A percentile compares a stretch with the other conserved stretches of the same genome.
These are phyloP conservation scores for Indicator maculatus DNA, from an alignment of 2,113 vertebrate genomes.

Conservation along the genomic window DNA sequence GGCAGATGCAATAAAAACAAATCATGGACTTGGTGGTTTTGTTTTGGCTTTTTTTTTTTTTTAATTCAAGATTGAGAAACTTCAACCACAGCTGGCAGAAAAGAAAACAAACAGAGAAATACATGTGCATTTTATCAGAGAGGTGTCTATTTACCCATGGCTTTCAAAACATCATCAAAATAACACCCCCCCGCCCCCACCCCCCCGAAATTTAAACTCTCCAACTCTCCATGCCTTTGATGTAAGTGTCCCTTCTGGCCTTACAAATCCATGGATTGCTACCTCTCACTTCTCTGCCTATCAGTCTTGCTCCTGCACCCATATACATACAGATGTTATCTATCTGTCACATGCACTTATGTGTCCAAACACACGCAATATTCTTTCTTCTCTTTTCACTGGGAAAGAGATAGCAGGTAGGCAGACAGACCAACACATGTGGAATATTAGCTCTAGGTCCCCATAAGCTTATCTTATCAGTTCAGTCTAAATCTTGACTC, in stretches of 20 bases:
- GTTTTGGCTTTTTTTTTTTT: neutral
- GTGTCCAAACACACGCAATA: neutral
- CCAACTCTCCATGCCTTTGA: neutral
- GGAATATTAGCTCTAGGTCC: conserved; percentile 46
- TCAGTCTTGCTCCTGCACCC: neutral
- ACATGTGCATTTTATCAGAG: conserved; percentile 31
- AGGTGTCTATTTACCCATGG: neutral
- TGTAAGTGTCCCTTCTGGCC: neutral
- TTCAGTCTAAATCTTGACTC: neutral
- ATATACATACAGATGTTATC: neutral
- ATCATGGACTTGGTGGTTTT: neutral
- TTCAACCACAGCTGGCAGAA: neutral
- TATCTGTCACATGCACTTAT: neutral
- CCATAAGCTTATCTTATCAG: conserved; percentile 60
- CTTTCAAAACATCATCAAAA: neutral
- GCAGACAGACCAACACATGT: conserved; percentile 45
- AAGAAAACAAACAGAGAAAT: neutral
- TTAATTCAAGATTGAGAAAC: neutral
- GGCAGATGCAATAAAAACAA: neutral
- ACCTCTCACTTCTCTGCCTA: neutral
- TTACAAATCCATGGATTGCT: neutral
- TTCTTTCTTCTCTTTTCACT: neutral
- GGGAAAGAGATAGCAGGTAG: conserved; percentile 33
- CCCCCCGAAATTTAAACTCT: neutral
- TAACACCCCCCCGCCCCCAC: neutral